Evolutionary conservation across 2,888 invertebrate genomes (phyloP), one percentile per base, ranked within the genome.

Genomic region (Mystacides longicornis): DNA sequence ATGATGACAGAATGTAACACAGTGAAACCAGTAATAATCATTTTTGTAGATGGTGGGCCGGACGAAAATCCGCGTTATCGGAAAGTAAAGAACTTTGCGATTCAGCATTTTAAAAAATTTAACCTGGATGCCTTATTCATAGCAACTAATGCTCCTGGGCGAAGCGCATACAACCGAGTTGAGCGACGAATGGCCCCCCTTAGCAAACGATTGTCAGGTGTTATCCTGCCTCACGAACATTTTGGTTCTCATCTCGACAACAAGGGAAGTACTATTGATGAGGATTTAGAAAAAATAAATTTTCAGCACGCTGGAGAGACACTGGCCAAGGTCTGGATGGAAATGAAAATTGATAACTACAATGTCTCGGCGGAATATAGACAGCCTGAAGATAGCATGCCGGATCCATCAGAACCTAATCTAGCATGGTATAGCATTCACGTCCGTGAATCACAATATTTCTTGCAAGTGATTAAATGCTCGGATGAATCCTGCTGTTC

Each of bases 121-220:
- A 16, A 43, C n/a, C n/a, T 43, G 43, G 43, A 67, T 60, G 65
- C 62, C n/a, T 27, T 66, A 18, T 67, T 62, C 54, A 49, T 64
- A n/a, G 62, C 62, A 16, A 67, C 65, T 9, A 67, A 66, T 61
- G 67, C 68, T 42, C 69, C 70, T 47, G 67, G 68, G 3, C 62
- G 68, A 55, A 66, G 65, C 59, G 65, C 66, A 5, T 68, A 63
- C 48, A 71, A 69, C 58, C 63, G 62, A 52, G 67, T 68, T 1
- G 66, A 69, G 57, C 37, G 67, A 19, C 51, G 68, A 54, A 67
- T 70, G 66, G 68, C 68, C 47, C 67, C 68, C 19, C 57, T 70
- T 5, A 67, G 66, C 50, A 54, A 62, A 27, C 62, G 68, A 55
- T 60, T 71, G 16, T 31, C 65, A 31, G 65, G 66, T 22, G 43